Evolutionary conservation across 2,797 vertebrate species (phyloP), one percentile per base, ranked within the genome.

Genomic region (Poeciliopsis turneri): DNA sequence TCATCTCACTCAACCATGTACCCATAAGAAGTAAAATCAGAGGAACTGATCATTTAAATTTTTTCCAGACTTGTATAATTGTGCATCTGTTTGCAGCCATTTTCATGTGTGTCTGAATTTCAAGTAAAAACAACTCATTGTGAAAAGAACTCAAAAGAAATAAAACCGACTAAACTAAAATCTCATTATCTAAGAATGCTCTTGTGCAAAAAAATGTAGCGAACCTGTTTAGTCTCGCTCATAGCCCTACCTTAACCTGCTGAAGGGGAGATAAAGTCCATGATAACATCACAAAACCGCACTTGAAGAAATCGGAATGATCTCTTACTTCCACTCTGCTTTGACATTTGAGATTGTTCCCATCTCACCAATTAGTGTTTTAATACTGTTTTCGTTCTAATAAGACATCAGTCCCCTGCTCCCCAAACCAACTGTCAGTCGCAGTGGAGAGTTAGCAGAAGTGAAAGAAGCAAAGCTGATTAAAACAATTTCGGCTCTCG

Each of bases 401-500:
- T 46, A 47, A 75, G 47, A 23, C 15, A 10, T 46, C 41, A 23
- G 25, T 74, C 72, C 77, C 25, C 78, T 74, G 39, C 20, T 51
- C 45, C 51, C 49, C 15, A 51, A 72, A 79, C n/a, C 33, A 59
- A 70, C 41, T 23, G 83, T 55, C 88, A 89, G 91, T 78, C 43
- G 89, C 25, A 2, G 75, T 69, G 61, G 82, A 82, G 75, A 81
- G 72, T 74, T 77, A 79, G 84, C 79, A 86, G 79, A 89, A 39
- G 75, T 74, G 78, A 80, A 68, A 85, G 82, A 90, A 30, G 77
- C 53, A 77, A 78, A 55, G 88, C 80, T 81, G 88, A 91, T 92
- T 89, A 82, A 79, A 90, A 90, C 90, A 87, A 92, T 83, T 88
- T 61, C 78, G 86, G 83, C 84, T 82, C 83, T 82, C 77, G 1